Evolutionary conservation across 2,888 invertebrate species (phyloP).

Genomic region (Cordilura impudica): DNA sequence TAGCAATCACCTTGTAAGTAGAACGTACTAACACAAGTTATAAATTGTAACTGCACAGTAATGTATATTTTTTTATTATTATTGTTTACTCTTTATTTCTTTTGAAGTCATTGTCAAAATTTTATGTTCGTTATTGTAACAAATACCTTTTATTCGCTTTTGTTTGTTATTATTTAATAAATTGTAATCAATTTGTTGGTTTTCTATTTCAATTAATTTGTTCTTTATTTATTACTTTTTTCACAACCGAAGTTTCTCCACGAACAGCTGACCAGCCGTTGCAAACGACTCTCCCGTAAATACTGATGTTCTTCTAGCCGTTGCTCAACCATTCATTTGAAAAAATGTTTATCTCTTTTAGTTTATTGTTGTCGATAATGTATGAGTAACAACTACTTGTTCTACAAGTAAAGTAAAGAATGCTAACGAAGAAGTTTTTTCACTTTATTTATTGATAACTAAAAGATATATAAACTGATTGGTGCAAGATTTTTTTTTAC

Average conservation of each 20-base stretch:
- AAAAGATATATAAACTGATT: too few relatives aligned
- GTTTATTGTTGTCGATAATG: constrained; percentile 9
- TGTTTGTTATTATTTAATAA: not conserved
- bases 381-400: not conserved
- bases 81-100: too few relatives aligned
- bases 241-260: not conserved
- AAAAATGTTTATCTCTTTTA: not conserved
- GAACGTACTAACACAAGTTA: not conserved
- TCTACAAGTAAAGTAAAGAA: not conserved
- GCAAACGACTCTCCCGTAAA: constrained; percentile 54
- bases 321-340: not conserved
- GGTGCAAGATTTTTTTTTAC: too few relatives aligned
- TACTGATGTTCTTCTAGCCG: constrained; percentile 48
- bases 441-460: too few relatives aligned
- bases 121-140: not conserved
- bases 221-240: not conserved
- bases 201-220: not conserved
- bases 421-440: too few relatives aligned
- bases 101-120: not conserved
- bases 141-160: not conserved
- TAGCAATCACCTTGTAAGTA: not conserved
- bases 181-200: constrained; percentile 2
- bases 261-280: constrained; percentile 47
- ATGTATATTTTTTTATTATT: not conserved
- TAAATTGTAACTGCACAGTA: not conserved